Conservation (phyloP, 2,797 vertebrate genomes). For the Cheirogaleus major region DNA sequence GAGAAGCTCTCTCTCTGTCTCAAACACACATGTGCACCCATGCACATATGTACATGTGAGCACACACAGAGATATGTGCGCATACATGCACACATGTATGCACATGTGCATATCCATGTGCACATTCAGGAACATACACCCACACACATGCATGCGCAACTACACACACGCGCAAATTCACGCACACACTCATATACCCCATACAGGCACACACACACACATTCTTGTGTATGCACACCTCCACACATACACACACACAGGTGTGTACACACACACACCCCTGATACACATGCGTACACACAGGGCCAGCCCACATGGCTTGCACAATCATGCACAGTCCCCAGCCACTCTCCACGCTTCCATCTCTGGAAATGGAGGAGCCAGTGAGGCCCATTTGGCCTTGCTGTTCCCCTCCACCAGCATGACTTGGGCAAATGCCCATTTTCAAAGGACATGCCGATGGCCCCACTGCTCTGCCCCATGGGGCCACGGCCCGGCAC, state of each 20-base stretch:
- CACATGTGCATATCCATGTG: accelerated
- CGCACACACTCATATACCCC: not conserved
- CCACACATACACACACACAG: not conserved
- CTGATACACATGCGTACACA: no score
- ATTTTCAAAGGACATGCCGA: accelerated
- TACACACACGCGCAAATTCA: not conserved
- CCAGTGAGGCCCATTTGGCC: accelerated
- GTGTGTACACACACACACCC: accelerated
- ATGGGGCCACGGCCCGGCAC: not conserved
- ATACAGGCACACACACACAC: not conserved
- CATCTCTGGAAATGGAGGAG: not conserved
- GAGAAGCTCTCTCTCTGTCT: not conserved
- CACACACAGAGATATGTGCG: not conserved
- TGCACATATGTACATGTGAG: accelerated
- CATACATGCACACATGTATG: not conserved
- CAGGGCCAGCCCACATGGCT: accelerated
- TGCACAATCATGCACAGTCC: accelerated
- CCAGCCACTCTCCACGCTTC: accelerated
- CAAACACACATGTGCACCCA: not conserved
- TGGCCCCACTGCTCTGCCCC: not conserved
- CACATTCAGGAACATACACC: accelerated
- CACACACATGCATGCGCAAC: not conserved
- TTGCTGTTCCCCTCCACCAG: not conserved
- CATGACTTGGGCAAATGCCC: not conserved
- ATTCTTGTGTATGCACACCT: accelerated